Evolutionary conservation across 2,888 invertebrate species (phyloP), one percentile per base, ranked within the genome.

Genomic region (Melanostoma mellinum): DNA sequence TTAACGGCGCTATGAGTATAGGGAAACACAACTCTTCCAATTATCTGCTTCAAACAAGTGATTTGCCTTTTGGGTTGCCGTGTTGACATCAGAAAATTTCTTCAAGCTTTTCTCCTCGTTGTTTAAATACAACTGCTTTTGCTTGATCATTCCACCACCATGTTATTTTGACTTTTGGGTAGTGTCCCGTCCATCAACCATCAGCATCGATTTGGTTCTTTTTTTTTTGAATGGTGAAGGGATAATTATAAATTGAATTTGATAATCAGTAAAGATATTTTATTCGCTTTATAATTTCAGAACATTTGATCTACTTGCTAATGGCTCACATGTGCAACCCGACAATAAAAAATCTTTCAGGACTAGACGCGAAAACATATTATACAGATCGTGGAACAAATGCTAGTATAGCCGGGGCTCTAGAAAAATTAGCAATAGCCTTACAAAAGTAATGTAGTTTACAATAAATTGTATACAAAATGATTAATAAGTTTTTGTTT

Each of bases 281-380:
- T 38, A 6, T 38, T 44, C 30, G 5, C 53, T 38, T 71, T 48
- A 20, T 76, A 56, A 30, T 86, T 87, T 9, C 72, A 89, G 90
- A 90, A 53, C 89, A 90, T 71, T 85, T 91, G 6, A 86, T 88
- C 48, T 90, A 89, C 63, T 88, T 90, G 67, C 69, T 91, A 4
- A 63, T 90, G 53, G 89, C 89, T 0, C 89, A 90, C 65, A 81
- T 90, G 10, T 86, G 88, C 6, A 88, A 90, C 87, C 91, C 91
- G 2, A 88, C 88, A 5, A 85, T 88, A 10, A 86, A 88, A 71
- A 90, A 90, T 72, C 86, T 88, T 6, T 87, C 89, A 76, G 90
- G 89, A 0, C 85, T 88, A 38, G 89, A 90, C 78, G 88, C 90
- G 8, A 88, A 87, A 77, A 85, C 88, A 0, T 90, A 85, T 87